These are phyloP conservation scores for Ophioderma brevispina DNA, from an alignment of 35 echinoderm and acorn worm genomes.

Conservation along the genomic window DNA sequence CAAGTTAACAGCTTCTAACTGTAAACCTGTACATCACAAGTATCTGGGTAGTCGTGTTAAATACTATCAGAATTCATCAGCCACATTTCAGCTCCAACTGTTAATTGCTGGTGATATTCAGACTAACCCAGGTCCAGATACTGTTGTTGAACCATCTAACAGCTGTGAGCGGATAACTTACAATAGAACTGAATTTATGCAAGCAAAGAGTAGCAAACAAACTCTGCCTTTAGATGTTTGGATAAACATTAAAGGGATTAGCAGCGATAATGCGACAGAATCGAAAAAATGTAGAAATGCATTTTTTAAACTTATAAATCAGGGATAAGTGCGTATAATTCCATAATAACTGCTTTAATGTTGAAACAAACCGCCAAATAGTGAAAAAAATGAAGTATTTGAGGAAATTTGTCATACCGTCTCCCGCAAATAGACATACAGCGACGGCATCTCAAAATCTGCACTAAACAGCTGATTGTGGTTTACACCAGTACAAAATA, in stretches of 20 bases:
- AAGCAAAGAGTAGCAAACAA: not conserved
- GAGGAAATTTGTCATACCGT: no score
- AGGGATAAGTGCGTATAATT: no score
- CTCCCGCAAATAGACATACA: no score
- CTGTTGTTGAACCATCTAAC: not conserved
- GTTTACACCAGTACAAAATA: no score
- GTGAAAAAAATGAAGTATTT: no score
- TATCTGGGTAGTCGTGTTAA: not conserved
- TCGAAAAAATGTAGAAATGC: no score
- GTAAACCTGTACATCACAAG: not conserved
- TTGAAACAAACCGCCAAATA: no score
- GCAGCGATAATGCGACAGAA: no score
- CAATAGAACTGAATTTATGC: not conserved
- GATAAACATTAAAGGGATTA: not conserved
- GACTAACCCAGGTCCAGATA: not conserved
- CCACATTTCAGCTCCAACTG: not conserved
- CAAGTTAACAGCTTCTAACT: not conserved
- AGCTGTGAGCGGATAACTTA: not conserved
- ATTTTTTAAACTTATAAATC: no score
- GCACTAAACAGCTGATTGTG: no score
- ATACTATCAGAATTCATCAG: not conserved
- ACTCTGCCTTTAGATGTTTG: not conserved
- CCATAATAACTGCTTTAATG: no score
- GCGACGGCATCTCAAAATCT: no score
- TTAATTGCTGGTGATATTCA: not conserved